A percentile compares a stretch with the other conserved stretches of the same genome.
Conservation (phyloP, 2,113 vertebrate genomes). For the Gymnogyps californianus region DNA sequence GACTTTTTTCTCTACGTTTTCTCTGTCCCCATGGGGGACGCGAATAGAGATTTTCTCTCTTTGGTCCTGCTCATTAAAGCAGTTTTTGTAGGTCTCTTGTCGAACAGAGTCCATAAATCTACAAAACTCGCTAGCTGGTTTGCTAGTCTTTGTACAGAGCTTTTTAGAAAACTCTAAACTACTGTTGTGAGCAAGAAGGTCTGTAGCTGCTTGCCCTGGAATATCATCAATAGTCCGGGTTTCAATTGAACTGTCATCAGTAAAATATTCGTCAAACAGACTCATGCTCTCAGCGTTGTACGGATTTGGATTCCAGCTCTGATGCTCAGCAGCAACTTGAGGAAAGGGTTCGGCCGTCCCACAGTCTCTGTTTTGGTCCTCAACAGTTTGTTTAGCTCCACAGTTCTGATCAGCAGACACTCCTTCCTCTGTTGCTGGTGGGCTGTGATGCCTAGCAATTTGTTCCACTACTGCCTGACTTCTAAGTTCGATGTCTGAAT, state of each 20-base stretch:
- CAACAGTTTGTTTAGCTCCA: constrained; percentile 66
- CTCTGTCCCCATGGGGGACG: constrained; percentile 79
- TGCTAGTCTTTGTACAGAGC: constrained; percentile 58
- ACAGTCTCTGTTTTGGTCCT: constrained; percentile 85
- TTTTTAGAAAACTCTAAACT: constrained; percentile 72
- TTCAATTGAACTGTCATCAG: constrained; percentile 81
- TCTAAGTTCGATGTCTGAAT: constrained; percentile 91
- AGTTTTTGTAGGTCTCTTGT: constrained; percentile 79
- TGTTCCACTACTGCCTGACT: constrained; percentile 83
- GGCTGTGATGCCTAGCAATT: constrained; percentile 81
- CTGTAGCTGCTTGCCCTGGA: constrained; percentile 66
- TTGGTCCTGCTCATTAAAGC: constrained; percentile 85
- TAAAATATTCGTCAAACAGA: constrained; percentile 89
- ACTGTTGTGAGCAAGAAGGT: constrained; percentile 61
- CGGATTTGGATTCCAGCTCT: constrained; percentile 78
- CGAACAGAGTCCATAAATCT: constrained; percentile 73
- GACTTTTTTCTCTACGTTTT: constrained; percentile 80
- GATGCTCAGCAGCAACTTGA: constrained; percentile 71
- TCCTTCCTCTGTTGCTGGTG: constrained; percentile 70
- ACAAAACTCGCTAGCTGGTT: constrained; percentile 69
- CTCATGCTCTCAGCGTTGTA: constrained; percentile 77
- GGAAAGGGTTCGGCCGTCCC: constrained; percentile 70
- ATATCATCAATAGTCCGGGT: constrained; percentile 86
- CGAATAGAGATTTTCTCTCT: constrained; percentile 79
- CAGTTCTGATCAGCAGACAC: constrained; percentile 55